Conservation (phyloP, 2,113 vertebrate species). For the Neopipo cinnamomea region DNA sequence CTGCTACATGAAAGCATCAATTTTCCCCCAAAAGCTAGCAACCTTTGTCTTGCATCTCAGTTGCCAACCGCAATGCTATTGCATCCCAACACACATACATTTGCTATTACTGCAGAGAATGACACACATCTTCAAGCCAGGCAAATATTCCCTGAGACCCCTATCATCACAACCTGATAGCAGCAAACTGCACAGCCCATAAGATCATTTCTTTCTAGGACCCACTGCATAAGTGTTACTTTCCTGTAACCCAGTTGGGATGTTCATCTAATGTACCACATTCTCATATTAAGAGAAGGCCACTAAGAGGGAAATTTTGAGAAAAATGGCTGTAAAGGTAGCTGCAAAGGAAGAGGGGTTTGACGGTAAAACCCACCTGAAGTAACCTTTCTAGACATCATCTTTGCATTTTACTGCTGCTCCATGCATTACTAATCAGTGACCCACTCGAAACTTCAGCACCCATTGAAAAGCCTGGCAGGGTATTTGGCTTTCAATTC, state of each 20-base stretch:
- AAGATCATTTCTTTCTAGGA: conserved; percentile 73
- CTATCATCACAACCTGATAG: conserved; percentile 72
- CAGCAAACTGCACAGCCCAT: conserved; percentile 66
- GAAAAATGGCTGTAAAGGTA: conserved; percentile 54
- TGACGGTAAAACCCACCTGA: conserved; percentile 72
- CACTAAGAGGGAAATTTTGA: conserved; percentile 32
- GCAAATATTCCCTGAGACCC: conserved; percentile 73
- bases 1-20: conserved; percentile 20
- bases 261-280: conserved; percentile 49
- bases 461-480: conserved; percentile 74
- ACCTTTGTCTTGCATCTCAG: conserved; percentile 1
- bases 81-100: background rate
- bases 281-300: conserved; percentile 67
- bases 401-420: conserved; percentile 53
- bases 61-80: background rate
- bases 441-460: conserved; percentile 70
- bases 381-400: conserved; percentile 35
- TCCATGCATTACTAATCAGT: conserved; percentile 72
- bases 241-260: conserved; percentile 66
- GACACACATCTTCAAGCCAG: conserved; percentile 5
- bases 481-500: conserved; percentile 78
- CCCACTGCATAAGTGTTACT: conserved; percentile 76
- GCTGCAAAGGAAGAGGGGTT: conserved; percentile 49
- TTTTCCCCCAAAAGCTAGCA: conserved; percentile 12
- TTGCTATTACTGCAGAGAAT: background rate